phyloP scores from a whole-genome alignment of 2,797 vertebrate species.

The Chanos chanos region DNA sequence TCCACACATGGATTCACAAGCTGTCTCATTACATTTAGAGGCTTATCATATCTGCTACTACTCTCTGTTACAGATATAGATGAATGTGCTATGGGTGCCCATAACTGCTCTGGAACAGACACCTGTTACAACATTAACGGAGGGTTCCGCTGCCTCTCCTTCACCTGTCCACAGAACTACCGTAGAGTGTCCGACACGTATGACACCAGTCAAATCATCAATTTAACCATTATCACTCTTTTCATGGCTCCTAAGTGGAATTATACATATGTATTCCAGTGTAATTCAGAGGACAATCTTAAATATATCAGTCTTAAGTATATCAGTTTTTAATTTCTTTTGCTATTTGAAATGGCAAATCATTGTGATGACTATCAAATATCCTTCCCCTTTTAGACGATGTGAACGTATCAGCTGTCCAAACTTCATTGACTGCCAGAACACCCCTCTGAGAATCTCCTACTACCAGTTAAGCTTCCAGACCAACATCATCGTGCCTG shows the following conservation, averaged over 20 bases:
- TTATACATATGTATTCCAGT: too few species aligned
- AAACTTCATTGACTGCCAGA: conserved; percentile 85
- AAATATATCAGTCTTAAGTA: too few species aligned
- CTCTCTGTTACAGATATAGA: conserved; percentile 80
- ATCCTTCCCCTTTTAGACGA: conserved; percentile 64
- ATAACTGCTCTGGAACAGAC: conserved; percentile 82
- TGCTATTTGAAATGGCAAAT: too few species aligned
- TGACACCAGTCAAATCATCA: conserved; percentile 38
- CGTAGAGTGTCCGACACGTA: conserved; percentile 81
- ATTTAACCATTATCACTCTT: neutral
- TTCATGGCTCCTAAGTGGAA: too few species aligned
- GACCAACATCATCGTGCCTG: conserved; percentile 84
- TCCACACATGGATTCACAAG: too few species aligned
- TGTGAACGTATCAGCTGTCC: conserved; percentile 86
- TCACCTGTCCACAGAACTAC: conserved; percentile 84
- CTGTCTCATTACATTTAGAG: too few species aligned
- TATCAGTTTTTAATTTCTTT: too few species aligned
- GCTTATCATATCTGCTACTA: too few species aligned
- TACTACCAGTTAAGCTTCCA: conserved; percentile 94
- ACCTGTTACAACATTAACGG: conserved; percentile 88
- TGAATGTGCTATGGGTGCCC: conserved; percentile 80
- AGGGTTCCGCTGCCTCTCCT: conserved; percentile 82
- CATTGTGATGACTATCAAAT: too few species aligned
- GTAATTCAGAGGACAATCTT: too few species aligned
- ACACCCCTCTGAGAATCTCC: conserved; percentile 82